Percentiles rank a stretch among this genome's conserved stretches.
These are phyloP conservation scores for Tokudaia muenninki DNA, from an alignment of 2,797 vertebrate genomes.

Conservation along the genomic window DNA sequence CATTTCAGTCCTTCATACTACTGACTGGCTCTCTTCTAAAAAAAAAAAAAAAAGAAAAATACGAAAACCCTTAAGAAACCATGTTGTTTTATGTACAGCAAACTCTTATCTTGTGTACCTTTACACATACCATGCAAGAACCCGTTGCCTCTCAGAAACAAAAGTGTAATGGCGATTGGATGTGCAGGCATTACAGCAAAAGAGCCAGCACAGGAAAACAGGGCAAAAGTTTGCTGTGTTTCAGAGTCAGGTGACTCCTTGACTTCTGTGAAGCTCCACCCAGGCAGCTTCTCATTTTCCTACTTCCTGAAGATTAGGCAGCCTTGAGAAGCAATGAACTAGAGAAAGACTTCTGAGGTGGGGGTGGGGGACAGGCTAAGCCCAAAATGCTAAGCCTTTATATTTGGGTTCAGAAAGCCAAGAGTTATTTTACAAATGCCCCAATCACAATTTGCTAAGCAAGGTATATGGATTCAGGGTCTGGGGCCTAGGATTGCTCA, in stretches of 20 bases:
- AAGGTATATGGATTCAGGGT: not conserved
- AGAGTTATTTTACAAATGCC: not conserved
- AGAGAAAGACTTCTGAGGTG: not conserved
- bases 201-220: not conserved
- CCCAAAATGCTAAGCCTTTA: not conserved
- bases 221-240: not conserved
- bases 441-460: not conserved
- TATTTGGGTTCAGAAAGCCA: not conserved
- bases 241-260: not conserved
- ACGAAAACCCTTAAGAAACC: not conserved
- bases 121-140: too few relatives aligned
- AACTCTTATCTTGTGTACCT: not conserved
- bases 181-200: not conserved
- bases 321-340: not conserved
- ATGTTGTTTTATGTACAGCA: accelerated
- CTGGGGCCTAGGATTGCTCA: not conserved
- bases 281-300: not conserved
- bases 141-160: not conserved
- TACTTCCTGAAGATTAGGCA: not conserved
- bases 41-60: too few relatives aligned
- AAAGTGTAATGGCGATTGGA: not conserved
- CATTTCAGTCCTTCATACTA: not conserved
- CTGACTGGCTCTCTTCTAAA: not conserved
- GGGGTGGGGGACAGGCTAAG: too few relatives aligned
- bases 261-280: accelerated